Evolutionary conservation across 2,113 vertebrate species (phyloP).

Genomic region (Stictonetta naevosa): DNA sequence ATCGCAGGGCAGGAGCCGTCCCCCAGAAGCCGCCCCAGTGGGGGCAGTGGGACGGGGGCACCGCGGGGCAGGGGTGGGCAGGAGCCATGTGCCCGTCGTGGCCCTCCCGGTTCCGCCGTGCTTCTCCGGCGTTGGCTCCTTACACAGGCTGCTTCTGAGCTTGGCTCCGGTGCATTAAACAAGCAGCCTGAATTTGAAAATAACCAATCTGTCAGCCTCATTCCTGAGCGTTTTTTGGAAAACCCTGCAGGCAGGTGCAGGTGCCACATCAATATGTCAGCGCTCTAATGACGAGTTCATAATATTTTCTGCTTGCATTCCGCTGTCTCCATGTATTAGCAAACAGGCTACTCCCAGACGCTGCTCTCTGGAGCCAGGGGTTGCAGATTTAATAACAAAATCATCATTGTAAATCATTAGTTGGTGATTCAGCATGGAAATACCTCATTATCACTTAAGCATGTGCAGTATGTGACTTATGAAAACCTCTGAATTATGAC

Average conservation of each 20-base stretch:
- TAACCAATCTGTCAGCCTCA: neutral
- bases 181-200: neutral
- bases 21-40: too few relatives aligned
- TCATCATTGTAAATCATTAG: neutral
- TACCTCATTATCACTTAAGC: constrained; percentile 66
- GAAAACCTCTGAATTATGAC: constrained; percentile 26
- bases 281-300: constrained; percentile 63
- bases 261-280: constrained; percentile 76
- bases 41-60: too few relatives aligned
- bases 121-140: rapidly evolving
- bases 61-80: neutral
- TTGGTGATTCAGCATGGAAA: constrained; percentile 71
- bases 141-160: neutral
- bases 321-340: constrained; percentile 60
- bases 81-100: rapidly evolving
- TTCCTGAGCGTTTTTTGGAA: constrained; percentile 1
- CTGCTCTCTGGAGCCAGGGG: neutral
- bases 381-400: constrained; percentile 52
- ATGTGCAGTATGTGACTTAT: constrained; percentile 4
- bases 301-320: constrained; percentile 74
- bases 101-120: rapidly evolving
- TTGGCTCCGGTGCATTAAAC: neutral
- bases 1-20: rapidly evolving
- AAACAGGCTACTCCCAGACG: constrained; percentile 39
- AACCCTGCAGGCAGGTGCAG: constrained; percentile 61